These are phyloP conservation scores for Decapterus maruadsi DNA, from an alignment of 2,797 vertebrate genomes.

Conservation along the genomic window DNA sequence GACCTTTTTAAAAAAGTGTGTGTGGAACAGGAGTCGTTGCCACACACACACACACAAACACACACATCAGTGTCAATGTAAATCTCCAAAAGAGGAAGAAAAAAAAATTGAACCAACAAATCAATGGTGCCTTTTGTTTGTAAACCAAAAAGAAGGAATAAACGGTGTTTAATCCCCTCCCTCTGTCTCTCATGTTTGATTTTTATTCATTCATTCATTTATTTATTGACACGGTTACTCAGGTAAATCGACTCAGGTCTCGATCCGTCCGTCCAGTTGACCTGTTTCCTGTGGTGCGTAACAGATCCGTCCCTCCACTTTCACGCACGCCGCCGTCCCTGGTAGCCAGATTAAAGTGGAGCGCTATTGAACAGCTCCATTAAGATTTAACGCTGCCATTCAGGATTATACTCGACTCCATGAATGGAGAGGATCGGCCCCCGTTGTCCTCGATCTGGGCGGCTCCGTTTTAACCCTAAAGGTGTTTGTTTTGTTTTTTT, in stretches of 20 bases:
- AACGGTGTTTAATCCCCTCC: constrained; percentile 68
- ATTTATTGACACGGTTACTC: too few species aligned
- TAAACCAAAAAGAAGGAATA: constrained; percentile 89
- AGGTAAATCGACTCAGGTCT: constrained; percentile 23
- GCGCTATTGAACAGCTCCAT: constrained; percentile 55
- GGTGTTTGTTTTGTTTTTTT: too few species aligned
- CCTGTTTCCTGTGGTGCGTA: constrained; percentile 56
- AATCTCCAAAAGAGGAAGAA: constrained; percentile 25
- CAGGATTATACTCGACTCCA: constrained; percentile 43
- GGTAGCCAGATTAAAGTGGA: constrained; percentile 40
- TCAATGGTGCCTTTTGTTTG: constrained; percentile 94
- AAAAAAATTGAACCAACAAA: constrained; percentile 47
- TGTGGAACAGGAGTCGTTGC: constrained; percentile 33
- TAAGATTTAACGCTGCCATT: constrained; percentile 61
- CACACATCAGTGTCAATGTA: constrained; percentile 75
- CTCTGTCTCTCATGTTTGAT: constrained; percentile 19
- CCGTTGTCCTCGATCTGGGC: constrained; percentile 3
- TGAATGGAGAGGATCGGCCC: constrained; percentile 17
- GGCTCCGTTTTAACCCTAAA: constrained; percentile 2
- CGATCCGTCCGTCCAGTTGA: constrained; percentile 38
- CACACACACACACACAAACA: not conserved
- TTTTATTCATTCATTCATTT: not conserved
- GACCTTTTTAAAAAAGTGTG: too few species aligned
- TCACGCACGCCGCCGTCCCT: not conserved
- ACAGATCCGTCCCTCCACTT: constrained; percentile 35